Conservation (phyloP, 2,888 invertebrate species). For the Therioaphis trifolii region DNA sequence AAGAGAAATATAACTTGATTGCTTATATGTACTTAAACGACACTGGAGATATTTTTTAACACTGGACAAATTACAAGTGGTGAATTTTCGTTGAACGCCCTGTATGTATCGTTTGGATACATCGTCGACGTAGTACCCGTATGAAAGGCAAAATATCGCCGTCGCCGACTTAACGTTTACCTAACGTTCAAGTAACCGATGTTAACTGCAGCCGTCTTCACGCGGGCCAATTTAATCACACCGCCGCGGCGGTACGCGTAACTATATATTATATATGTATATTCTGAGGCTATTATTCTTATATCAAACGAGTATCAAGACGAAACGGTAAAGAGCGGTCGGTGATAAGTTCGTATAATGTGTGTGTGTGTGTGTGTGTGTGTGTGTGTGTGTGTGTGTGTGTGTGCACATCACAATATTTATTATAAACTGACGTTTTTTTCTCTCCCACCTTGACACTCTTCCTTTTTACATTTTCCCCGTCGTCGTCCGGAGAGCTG, state of each 20-base stretch:
- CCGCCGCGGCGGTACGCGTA: background rate
- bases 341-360: background rate
- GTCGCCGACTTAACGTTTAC: background rate
- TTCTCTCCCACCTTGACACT: background rate
- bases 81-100: too few relatives aligned
- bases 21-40: too few relatives aligned
- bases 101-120: too few relatives aligned
- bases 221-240: background rate
- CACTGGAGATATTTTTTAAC: too few relatives aligned
- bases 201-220: background rate
- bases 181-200: too few relatives aligned
- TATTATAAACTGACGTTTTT: background rate
- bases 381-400: too few relatives aligned
- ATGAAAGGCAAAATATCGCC: conserved; percentile 4
- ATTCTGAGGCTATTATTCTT: background rate
- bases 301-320: background rate
- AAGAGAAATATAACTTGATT: too few relatives aligned
- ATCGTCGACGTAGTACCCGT: too few relatives aligned
- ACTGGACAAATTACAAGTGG: too few relatives aligned
- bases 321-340: background rate
- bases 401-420: conserved; percentile 12
- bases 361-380: background rate
- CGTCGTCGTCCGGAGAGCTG: background rate
- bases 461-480: conserved; percentile 17
- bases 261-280: background rate